Base-by-base conservation (phyloP, 2,797 vertebrate genomes). In the Threskiornis aethiopicus region DNA sequence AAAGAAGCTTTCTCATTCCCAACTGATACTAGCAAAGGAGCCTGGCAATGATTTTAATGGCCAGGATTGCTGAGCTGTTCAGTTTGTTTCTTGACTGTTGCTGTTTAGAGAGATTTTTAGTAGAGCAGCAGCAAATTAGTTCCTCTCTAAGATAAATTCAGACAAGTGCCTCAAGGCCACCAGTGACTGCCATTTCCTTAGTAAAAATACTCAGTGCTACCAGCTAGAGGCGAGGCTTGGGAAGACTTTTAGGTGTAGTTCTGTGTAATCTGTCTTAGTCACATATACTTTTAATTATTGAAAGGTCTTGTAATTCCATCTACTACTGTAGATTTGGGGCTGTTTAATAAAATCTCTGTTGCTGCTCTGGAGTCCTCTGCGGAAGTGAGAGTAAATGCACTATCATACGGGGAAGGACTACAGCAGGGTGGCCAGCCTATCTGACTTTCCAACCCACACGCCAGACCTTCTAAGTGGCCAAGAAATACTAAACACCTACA, bases 61-160 rank as follows among this genome's bases (percentile, higher is more conserved):
- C 55, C 61, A 71, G 19, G 4, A 42, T 59, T 59, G 28, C 81
- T 73, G 81, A 85, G 42, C 71, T 87, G 26, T 87, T 95, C 69
- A 69, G 90, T 85, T 90, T 73, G 33, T 61, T 78, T 76, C 41
- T 41, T 82, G 83, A 33, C 70, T 78, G 41, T 81, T 93, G 49
- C 80, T 91, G 33, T 83, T 78, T 52, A 76, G 65, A 84, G 52
- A 85, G 57, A 31, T 94, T 95, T 97, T 92, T 72, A 81, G 52
- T n/a, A 77, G 62, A 70, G 25, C 87, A 95, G 66, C 78, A 94
- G 52, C 62, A 90, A 94, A 93, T 72, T 62, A 93, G 80, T 93
- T 95, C 22, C 10, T 89, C 76, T 80, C 12, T 91, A 55, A 46
- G 82, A 88, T 58, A 65, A 93, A 93, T 95, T 93, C 86, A 82